phyloP scores from a whole-genome alignment of 2,113 vertebrate species.

The Oryctolagus cuniculus region DNA sequence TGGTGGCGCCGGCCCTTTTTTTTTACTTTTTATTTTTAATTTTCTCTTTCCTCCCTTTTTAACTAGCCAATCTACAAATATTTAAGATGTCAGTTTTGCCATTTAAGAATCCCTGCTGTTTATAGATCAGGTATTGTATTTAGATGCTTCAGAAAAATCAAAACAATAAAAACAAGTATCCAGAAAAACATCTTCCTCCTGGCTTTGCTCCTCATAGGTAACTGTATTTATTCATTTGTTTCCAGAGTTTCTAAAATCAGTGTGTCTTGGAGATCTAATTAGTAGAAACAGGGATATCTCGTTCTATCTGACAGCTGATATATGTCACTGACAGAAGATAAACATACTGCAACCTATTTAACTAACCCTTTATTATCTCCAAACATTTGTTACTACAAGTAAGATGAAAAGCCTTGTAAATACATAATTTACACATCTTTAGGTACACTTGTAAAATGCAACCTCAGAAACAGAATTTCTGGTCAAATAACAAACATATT shows the following conservation, averaged over 20 bases:
- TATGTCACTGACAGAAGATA: neutral
- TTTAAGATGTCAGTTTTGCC: constrained; percentile 1
- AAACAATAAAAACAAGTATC: neutral
- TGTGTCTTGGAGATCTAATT: neutral
- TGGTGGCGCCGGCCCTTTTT: too few species aligned
- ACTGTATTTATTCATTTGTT: neutral
- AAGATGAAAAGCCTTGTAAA: neutral
- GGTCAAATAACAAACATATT: neutral
- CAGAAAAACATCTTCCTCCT: neutral
- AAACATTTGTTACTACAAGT: neutral
- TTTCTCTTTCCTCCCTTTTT: neutral
- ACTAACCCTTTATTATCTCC: neutral
- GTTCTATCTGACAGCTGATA: neutral
- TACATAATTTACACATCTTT: neutral
- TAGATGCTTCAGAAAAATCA: neutral
- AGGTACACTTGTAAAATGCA: neutral
- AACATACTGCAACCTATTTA: neutral
- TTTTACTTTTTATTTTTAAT: neutral
- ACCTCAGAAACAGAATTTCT: constrained; percentile 5
- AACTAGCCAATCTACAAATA: constrained; percentile 31
- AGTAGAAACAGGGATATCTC: neutral
- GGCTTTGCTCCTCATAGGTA: neutral
- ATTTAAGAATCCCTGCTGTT: neutral
- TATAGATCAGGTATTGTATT: neutral
- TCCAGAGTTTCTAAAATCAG: neutral